Percentiles rank a stretch among this genome's conserved stretches.
phyloP scores from a whole-genome alignment of 1,140 invertebrate species.

The Penaeus indicus region DNA sequence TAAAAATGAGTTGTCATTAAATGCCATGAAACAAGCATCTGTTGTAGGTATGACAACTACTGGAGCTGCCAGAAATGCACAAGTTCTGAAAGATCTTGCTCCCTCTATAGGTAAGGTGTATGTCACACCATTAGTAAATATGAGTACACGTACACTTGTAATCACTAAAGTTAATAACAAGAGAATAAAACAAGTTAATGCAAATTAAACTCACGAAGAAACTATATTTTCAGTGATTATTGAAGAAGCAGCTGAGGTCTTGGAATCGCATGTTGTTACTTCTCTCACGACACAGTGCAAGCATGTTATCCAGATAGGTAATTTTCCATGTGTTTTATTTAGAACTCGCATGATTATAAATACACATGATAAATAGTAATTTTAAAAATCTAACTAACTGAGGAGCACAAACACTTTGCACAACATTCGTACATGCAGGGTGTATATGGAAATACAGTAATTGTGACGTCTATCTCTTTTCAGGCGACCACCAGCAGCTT shows the following conservation, averaged over 20 bases:
- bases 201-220: too few species aligned
- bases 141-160: too few species aligned
- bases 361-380: neutral
- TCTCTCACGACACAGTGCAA: conserved; percentile 80
- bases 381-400: neutral
- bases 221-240: conserved; percentile 73
- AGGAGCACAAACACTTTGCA: neutral
- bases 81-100: conserved; percentile 75
- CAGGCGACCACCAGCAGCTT: conserved; percentile 80
- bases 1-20: conserved; percentile 2
- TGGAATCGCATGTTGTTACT: conserved; percentile 82
- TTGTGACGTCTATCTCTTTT: neutral
- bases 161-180: too few species aligned
- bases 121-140: too few species aligned
- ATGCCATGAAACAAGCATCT: conserved; percentile 25
- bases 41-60: conserved; percentile 84
- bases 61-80: conserved; percentile 78
- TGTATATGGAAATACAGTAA: neutral
- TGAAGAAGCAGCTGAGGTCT: conserved; percentile 88
- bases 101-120: conserved; percentile 72
- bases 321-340: neutral
- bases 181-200: too few species aligned
- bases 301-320: conserved; percentile 85
- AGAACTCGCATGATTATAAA: neutral
- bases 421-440: neutral